Base-by-base conservation (phyloP, 2,888 invertebrate species). In the Drosophila siamana region DNA sequence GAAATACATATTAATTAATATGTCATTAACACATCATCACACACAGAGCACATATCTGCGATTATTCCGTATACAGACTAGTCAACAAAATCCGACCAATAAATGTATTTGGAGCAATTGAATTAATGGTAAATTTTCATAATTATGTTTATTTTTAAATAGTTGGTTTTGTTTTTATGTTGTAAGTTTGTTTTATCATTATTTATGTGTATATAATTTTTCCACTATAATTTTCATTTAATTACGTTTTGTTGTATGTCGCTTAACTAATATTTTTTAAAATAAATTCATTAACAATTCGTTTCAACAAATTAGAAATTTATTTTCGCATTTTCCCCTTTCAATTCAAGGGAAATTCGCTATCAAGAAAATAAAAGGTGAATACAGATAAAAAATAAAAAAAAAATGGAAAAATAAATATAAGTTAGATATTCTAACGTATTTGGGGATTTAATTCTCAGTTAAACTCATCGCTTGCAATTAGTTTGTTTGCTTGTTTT, bases 211-310 rank as follows among this genome's bases (percentile, higher is more conserved):
- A 74, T 81, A 74, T 83, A 80, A 79, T 81, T 82, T 83, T 41
- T 84, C 77, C 79, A 82, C 85, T 84, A 81, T 84, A 82, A 79
- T 81, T 82, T 74, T 65, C 64, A 79, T 81, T 82, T 78, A 81
- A 66, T 74, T 67, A 54, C 70, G 24, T 26, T 26, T 54, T 64
- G 19, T 61, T 74, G 65, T 62, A 68, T 52, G 66, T 62, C 52
- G 62, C 81, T 76, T 84, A 79, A 72, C 56, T 69, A 55, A 82
- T 72, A 62, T 38, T 54, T 54, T 76, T 69, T 80, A 56, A 80
- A 84, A 79, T 84, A 84, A 85, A 81, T 85, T 85, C 81, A 81
- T 79, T 86, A 84, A 85, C 84, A 85, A 86, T 85, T 79, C 75
- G 71, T 70, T 79, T 78, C 44, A 84, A 83, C 84, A 84, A 80